Base-by-base conservation (phyloP, 2,797 vertebrate genomes). In the Onychomys arenicola region DNA sequence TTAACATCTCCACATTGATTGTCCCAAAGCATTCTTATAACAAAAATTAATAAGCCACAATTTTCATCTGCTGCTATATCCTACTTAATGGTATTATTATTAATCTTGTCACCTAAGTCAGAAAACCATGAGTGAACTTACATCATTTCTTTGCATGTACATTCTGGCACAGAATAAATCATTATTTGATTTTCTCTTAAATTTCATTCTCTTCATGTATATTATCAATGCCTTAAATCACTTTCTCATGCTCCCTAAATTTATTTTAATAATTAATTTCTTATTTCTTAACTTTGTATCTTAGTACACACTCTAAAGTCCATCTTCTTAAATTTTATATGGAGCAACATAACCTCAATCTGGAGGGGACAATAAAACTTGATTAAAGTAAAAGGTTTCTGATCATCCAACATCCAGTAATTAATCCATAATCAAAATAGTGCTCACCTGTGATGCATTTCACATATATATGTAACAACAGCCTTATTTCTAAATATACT, bases 241-340 rank as follows among this genome's bases (percentile, higher is more conserved):
- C 34, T 67, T 14, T 27, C 40, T 69, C 10, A 52, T 89, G 40
- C 11, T 43, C 5, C 65, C 12, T 81, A 52, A 69, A 25, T 85
- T 89, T 75, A 94, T 69, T 93, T 85, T 52, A 89, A 65, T 43
- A 95, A 52, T 89, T 91, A 2, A 40, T 57, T 63, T 91, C 21
- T 84, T 96, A 43, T 10, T 32, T 71, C 4, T 37, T 61, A 19
- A 7, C 3, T 67, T 25, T 40, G 25, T 34, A 49, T 34, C 16
- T 10, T n/a, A 84, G 6, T 46, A 12, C 19, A 19, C 29, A 32
- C 25, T 83, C 27, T 43, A 61, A 19, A 43, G 16, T 63, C 9
- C 16, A 65, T 12, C 8, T 84, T 65, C 14, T 46, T 63, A 63
- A 84, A 84, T 32, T 29, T 32, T 25, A 43, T 65, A 65, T 10